phyloP scores from a whole-genome alignment of 2,797 vertebrate species.

The Hippoglossus hippoglossus region DNA sequence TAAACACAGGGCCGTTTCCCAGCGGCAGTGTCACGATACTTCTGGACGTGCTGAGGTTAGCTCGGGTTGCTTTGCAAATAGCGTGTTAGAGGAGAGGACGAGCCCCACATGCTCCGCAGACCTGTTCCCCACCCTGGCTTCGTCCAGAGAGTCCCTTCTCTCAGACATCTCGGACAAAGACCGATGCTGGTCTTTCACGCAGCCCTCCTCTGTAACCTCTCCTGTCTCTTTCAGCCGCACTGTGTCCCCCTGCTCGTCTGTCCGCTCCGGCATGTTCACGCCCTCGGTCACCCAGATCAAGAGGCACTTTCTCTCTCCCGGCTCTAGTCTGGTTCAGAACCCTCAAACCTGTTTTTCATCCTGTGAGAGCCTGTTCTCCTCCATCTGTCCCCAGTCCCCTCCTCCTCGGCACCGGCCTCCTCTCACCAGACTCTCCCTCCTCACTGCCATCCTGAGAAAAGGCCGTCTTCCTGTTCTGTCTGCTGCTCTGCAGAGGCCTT shows the following conservation, averaged over 20 bases:
- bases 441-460: conserved; percentile 95
- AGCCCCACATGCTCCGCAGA: conserved; percentile 71
- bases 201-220: conserved; percentile 62
- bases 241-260: conserved; percentile 77
- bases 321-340: conserved; percentile 86
- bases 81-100: conserved; percentile 58
- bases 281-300: conserved; percentile 86
- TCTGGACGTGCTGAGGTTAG: conserved; percentile 66
- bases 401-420: conserved; percentile 77
- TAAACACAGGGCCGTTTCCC: conserved; percentile 72
- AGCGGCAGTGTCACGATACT: conserved; percentile 52
- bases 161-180: conserved; percentile 77
- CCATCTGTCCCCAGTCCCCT: conserved; percentile 74
- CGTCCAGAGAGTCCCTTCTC: conserved; percentile 83
- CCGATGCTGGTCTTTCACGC: conserved; percentile 62
- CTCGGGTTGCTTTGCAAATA: conserved; percentile 72
- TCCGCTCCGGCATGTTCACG: conserved; percentile 81
- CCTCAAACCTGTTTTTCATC: conserved; percentile 84
- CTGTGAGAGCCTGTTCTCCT: conserved; percentile 80
- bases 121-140: conserved; percentile 74
- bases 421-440: conserved; percentile 90
- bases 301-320: conserved; percentile 87
- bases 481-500: conserved; percentile 76
- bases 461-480: conserved; percentile 85
- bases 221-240: conserved; percentile 72